Base-by-base conservation (phyloP, 2,888 invertebrate species). In the Chrysotoxum bicinctum region DNA sequence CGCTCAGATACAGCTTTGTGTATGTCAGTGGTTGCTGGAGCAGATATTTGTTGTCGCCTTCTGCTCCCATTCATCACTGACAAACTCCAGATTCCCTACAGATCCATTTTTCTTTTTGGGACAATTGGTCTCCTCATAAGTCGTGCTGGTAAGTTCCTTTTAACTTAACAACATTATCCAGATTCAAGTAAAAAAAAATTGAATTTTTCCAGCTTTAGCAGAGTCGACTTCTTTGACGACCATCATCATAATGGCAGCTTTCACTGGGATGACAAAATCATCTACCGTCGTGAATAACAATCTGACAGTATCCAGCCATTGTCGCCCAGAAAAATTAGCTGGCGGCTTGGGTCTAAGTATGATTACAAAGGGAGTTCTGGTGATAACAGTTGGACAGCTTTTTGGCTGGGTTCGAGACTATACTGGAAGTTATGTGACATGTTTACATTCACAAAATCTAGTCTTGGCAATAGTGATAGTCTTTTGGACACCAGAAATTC, bases 221-320 rank as follows among this genome's bases (percentile, higher is more conserved):
- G 93, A 94, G 87, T 94, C 94, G 88, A 93, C 93, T 0, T 92
- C 93, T 32, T 91, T 94, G 37, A 90, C 89, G 0, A 90, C 92
- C 7, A 90, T 96, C 40, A 91, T 95, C 6, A 87, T 91, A 0
- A 92, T 94, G 90, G 94, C 95, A 1, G 92, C 93, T 10, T 90
- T 96, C 0, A 94, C 94, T 88, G 96, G 96, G n/a, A 94, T 95
- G 88, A 93, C 95, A 26, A 94, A 96, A 87, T 95, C 96, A 64
- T 94, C 95, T 88, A 94, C 95, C 0, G 94, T 96, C n/a, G 94
- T 96, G 0, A 95, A 95, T 86, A 94, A 95, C 89, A 95, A 95
- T 89, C 92, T 96, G 50, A 94, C 95, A 0, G 94, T 96, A 62
- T 94, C 95, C 0, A 95, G 95, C 87, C 93, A 95, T 89, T 94